These are phyloP conservation scores for Halocaridina rubra DNA, from an alignment of 2,888 invertebrate genomes.

Conservation along the genomic window DNA sequence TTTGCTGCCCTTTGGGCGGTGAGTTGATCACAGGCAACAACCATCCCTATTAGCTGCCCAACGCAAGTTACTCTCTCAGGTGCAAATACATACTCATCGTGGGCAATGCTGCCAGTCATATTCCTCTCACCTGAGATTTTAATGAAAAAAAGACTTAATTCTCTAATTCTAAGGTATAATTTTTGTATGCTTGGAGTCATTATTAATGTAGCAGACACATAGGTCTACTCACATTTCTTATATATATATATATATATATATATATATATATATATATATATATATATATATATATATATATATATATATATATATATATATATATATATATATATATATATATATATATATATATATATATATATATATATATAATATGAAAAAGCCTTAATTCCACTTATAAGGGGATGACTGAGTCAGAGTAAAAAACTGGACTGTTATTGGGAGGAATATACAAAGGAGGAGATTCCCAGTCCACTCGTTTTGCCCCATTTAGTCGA, in stretches of 20 bases:
- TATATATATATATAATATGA: too few species aligned
- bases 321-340: not conserved
- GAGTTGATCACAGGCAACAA: conserved; percentile 82
- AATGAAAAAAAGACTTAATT: too few species aligned
- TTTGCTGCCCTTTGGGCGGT: conserved; percentile 86
- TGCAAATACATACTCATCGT: conserved; percentile 67
- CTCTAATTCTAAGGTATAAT: too few species aligned
- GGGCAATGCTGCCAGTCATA: conserved; percentile 65
- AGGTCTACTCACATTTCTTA: too few species aligned
- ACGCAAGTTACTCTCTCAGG: conserved; percentile 71
- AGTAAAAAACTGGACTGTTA: too few species aligned
- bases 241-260: conserved; percentile 12
- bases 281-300: not conserved
- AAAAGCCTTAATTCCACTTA: too few species aligned
- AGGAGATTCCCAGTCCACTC: too few species aligned
- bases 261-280: not conserved
- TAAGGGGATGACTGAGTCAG: too few species aligned
- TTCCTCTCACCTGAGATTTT: conserved; percentile 28
- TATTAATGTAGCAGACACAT: too few species aligned
- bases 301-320: not conserved
- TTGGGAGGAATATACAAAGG: too few species aligned
- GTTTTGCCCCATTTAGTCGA: too few species aligned
- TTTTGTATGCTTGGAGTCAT: too few species aligned
- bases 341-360: not conserved
- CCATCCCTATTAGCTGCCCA: conserved; percentile 85